Evolutionary conservation across 2,888 invertebrate genomes (phyloP), one percentile per base, ranked within the genome.

Genomic region (Conistra vaccinii): DNA sequence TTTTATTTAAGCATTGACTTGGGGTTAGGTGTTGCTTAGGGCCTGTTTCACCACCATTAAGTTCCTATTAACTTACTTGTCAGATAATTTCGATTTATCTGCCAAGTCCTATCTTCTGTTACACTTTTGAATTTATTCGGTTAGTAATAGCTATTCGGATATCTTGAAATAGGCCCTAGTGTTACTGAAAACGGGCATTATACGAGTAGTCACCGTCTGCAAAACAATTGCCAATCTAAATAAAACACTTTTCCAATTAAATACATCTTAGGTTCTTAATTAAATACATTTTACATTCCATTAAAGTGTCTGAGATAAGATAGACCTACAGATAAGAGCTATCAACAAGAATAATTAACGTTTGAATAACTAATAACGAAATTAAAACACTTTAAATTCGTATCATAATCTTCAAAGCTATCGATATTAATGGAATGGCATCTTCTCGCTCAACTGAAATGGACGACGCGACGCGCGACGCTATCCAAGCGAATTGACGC

Each of bases 401-500:
- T 61, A 66, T 42, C n/a, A 42, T 14, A 42, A 42, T 72, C 61
- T 69, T 10, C 7, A 53, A 39, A 61, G 26, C 48, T 45, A 76
- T 78, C 68, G 76, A 65, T 80, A 61, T 62, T 76, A 77, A 77
- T 63, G 80, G 73, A 84, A 84, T 76, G 84, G 70, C 76, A 68
- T 69, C 60, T 62, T 72, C 73, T 73, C 71, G 61, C 51, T 70
- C 35, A 45, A 51, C 61, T 68, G 39, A 81, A 60, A 48, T 51
- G 57, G 66, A 53, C 63, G 80, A 53, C 32, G 48, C 42, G 45
- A 3, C 1, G 14, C 42, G 42, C 29, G 32, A 72, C 73, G 73
- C 70, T 80, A 80, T 86, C 69, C 78, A 42, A 75, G 66, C 67
- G 73, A 85, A 77, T 73, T 69, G 81, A 74, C 67, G 80, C 73